Evolutionary conservation across 2,113 vertebrate species (phyloP), one percentile per base, ranked within the genome.

Genomic region (Acanthochromis polyacanthus): DNA sequence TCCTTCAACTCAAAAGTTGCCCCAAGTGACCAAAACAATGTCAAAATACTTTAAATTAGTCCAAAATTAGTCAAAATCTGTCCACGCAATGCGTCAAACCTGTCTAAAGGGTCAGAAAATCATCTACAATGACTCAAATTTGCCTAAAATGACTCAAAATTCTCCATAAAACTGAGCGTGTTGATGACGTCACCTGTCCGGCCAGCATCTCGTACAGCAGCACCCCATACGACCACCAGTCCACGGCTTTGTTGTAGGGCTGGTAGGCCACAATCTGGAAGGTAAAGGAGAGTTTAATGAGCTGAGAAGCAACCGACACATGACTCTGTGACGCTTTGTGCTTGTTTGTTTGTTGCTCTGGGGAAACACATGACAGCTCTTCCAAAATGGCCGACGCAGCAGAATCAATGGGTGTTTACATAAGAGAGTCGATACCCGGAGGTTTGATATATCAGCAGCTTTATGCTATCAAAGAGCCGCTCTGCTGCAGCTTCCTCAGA

Each of bases 221-320:
- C 1, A 98, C 97, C 17, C 97, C 97, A 43, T 95, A 98, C 14
- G 97, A 97, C 97, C 97, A 98, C 97, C 97, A 98, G 80, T 98
- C 97, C 7, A 97, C 96, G 3, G 96, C 96, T 90, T 96, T 97
- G 63, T 94, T 92, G 2, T 98, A 98, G 0, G 96, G 95, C 88
- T 97, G 97, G 85, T 98, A 97, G 2, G 96, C 96, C 73, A 98
- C 96, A 71, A 98, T 98, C 97, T 98, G 87, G 43, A 74, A 74
- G 59, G 59, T 50, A 66, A 30, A 63, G 78, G 78, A 81, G 59
- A 68, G 70, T 32, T 61, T 20, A 83, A 76, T 76, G 78, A 74
- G 82, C 61, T 62, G 23, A 74, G 80, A 64, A 83, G 86, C 69
- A 77, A 72, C 75, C 66, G 75, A 59, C 78, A 83, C 79, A 51